Base-by-base conservation (phyloP, 2,113 vertebrate species). In the Bucco capensis region DNA sequence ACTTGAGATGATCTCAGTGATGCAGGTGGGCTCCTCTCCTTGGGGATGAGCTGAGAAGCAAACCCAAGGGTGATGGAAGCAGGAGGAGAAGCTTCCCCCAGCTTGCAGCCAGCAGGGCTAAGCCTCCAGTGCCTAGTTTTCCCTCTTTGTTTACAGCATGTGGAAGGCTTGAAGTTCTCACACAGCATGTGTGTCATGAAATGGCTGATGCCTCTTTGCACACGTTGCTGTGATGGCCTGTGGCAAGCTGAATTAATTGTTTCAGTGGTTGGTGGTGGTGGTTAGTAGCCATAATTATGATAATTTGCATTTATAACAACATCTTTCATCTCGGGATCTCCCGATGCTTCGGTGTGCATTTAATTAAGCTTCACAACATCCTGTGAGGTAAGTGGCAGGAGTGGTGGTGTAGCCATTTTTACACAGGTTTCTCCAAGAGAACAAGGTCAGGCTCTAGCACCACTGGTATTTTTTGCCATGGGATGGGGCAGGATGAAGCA, bases 291-390 rank as follows among this genome's bases (percentile, higher is more conserved):
- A 0, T 96, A 96, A 96, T 96, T 96, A 96, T 96, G 94, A 96
- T 96, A 95, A 96, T 96, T 92, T 96, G 81, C 96, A 96, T 96
- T 94, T 96, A 95, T 94, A 95, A 95, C 95, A 96, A 90, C 95
- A 92, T 88, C 92, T 96, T 96, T 96, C 91, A 96, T 96, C 91
- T 96, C 89, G 92, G 90, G 90, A 96, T 96, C 93, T 96, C 92
- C 69, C 54, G 93, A 92, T 95, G 90, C 91, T 96, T 94, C 89
- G 90, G 89, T 64, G 3, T 84, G 76, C 91, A 89, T 96, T 96
- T 95, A 95, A 96, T 96, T 96, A 96, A 94, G 81, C 93, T 94
- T 90, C 92, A 96, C 95, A 92, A 95, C 84, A 95, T 96, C 96
- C 95, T 96, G 86, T 94, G 90, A 95, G 90, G 93, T 96, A 93